These are phyloP conservation scores for Zoanthus solanderi DNA, from an alignment of 92 coral and sea anemone genomes.

Conservation along the genomic window DNA sequence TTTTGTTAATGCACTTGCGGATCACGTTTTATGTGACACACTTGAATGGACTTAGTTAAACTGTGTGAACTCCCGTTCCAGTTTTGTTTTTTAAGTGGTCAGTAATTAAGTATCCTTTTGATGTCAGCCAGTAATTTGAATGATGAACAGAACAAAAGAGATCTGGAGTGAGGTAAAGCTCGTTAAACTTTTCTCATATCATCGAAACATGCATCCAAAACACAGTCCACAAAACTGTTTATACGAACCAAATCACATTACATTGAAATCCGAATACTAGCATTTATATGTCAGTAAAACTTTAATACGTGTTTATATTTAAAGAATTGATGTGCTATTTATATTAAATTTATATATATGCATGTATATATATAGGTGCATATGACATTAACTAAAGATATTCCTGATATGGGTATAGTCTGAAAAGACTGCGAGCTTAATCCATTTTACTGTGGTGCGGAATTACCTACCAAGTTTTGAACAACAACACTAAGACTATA, in stretches of 20 bases:
- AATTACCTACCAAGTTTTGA: no score
- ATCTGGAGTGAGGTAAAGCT: neutral
- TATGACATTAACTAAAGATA: no score
- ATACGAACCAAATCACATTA: neutral
- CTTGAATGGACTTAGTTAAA: neutral
- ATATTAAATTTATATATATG: no score
- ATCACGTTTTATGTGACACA: neutral
- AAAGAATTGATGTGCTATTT: no score
- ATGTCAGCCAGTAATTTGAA: neutral
- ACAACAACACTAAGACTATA: no score
- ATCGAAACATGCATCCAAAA: neutral
- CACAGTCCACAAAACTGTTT: neutral
- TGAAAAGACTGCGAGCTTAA: no score
- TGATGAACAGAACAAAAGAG: neutral
- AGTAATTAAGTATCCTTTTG: slow-evolving; percentile 4
- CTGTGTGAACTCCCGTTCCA: neutral
- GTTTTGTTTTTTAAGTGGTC: slow-evolving; percentile 14
- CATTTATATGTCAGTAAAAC: no score
- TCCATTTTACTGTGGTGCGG: no score
- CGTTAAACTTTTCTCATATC: neutral
- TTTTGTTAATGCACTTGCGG: neutral
- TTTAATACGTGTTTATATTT: no score
- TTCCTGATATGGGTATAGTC: no score
- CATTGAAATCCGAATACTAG: no score
- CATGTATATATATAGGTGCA: no score